A percentile compares a stretch with the other conserved stretches of the same genome.
Evolutionary conservation across 2,888 invertebrate genomes (phyloP).

Genomic region (Hyalella azteca): DNA sequence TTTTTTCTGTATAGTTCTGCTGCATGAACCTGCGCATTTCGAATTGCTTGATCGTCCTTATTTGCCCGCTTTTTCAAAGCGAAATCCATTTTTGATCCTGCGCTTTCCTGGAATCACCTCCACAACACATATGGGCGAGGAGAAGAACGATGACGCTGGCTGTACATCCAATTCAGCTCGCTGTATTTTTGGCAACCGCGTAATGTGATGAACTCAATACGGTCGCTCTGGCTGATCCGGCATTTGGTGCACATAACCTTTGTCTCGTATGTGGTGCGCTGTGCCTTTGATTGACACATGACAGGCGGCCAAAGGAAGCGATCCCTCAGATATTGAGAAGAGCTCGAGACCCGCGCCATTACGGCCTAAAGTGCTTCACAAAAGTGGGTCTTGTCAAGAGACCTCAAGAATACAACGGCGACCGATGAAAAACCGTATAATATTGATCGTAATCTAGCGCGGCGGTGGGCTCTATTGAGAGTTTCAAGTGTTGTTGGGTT

Average conservation of each 20-base stretch:
- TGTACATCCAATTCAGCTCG: conserved; percentile 6
- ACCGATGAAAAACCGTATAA: background rate
- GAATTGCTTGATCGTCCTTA: no score
- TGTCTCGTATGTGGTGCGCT: background rate
- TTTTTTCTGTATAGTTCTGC: no score
- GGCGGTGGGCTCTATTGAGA: conserved; percentile 3
- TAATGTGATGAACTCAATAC: conserved; percentile 28
- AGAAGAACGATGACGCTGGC: no score
- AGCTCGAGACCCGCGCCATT: conserved; percentile 10
- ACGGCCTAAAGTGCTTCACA: conserved; percentile 4
- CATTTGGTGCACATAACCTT: conserved; percentile 19
- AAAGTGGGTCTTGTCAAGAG: conserved; percentile 28
- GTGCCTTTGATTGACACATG: conserved; percentile 19
- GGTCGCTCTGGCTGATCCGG: conserved; percentile 1
- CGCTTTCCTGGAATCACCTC: no score
- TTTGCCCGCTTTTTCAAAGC: no score
- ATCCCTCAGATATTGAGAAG: conserved; percentile 12
- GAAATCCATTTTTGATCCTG: no score
- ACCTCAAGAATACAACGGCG: conserved; percentile 17
- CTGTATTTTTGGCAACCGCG: background rate
- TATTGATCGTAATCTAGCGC: conserved; percentile 23
- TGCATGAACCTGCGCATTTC: no score
- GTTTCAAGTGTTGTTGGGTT: background rate
- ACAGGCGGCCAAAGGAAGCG: conserved; percentile 14
- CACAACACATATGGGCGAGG: no score